Conservation (phyloP, 2,797 vertebrate species). For the Trematomus bernacchii region DNA sequence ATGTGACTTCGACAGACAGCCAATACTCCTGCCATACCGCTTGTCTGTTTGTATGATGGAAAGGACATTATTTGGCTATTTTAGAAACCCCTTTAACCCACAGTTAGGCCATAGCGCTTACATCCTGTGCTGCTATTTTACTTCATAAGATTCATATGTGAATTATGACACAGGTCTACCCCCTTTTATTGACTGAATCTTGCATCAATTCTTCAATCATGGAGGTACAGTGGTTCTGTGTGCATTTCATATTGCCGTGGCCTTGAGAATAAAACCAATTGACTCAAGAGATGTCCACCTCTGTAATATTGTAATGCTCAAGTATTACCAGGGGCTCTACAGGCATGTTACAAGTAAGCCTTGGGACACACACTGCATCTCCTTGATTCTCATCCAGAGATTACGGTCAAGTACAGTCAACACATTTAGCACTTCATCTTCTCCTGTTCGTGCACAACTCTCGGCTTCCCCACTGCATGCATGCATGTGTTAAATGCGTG, state of each 20-base stretch:
- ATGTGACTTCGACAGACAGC: conserved; percentile 58
- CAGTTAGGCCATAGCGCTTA: conserved; percentile 19
- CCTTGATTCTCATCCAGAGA: conserved; percentile 66
- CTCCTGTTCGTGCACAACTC: conserved; percentile 23
- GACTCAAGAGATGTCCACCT: conserved; percentile 49
- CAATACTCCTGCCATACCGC: conserved; percentile 39
- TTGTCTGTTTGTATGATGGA: conserved; percentile 58
- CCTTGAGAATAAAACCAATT: conserved; percentile 57
- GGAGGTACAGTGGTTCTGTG: conserved; percentile 5
- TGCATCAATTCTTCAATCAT: conserved; percentile 12
- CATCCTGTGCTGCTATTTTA: conserved; percentile 23
- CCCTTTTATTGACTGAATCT: conserved; percentile 49
- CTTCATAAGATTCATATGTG: conserved; percentile 22
- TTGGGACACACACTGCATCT: conserved; percentile 59
- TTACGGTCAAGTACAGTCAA: conserved; percentile 73
- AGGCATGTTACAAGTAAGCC: conserved; percentile 55
- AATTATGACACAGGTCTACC: conserved; percentile 35
- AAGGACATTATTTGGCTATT: conserved; percentile 51
- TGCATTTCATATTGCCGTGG: conserved; percentile 45
- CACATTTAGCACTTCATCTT: conserved; percentile 68
- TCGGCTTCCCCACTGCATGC: conserved; percentile 36
- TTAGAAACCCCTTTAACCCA: conserved; percentile 55
- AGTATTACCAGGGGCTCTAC: conserved; percentile 63
- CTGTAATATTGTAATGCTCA: conserved; percentile 63
- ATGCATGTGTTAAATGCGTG: conserved; percentile 44